Percentiles rank a stretch among this genome's conserved stretches.
These are phyloP conservation scores for Sussaba pulchella DNA, from an alignment of 2,888 invertebrate species.

Conservation along the genomic window DNA sequence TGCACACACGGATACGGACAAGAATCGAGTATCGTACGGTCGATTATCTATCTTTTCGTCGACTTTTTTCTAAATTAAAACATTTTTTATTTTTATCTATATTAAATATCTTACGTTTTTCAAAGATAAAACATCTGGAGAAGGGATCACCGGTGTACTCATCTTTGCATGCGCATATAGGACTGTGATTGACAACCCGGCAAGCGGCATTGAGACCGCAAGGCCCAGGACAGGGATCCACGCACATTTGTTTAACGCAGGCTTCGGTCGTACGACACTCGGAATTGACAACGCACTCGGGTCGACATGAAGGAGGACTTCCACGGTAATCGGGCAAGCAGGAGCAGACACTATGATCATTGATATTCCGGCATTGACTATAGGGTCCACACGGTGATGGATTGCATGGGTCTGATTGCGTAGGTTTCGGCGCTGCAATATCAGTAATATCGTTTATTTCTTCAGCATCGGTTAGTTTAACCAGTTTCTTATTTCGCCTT, in stretches of 20 bases:
- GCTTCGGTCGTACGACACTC: constrained; percentile 93
- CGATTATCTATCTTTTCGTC: no score
- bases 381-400: constrained; percentile 91
- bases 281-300: constrained; percentile 91
- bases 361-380: constrained; percentile 89
- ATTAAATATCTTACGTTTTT: constrained; percentile 86
- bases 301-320: constrained; percentile 92
- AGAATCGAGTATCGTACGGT: constrained; percentile 87
- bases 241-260: constrained; percentile 91
- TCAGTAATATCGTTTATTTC: constrained; percentile 3
- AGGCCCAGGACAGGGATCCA: constrained; percentile 91
- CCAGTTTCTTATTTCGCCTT: no score
- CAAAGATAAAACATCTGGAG: constrained; percentile 88
- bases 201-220: constrained; percentile 93
- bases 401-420: constrained; percentile 80
- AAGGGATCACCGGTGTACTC: constrained; percentile 93
- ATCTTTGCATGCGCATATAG: constrained; percentile 92
- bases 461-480: constrained; percentile 13
- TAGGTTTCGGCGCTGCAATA: constrained; percentile 55
- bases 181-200: constrained; percentile 92
- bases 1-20: no score
- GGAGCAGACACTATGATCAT: constrained; percentile 92
- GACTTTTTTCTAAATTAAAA: no score
- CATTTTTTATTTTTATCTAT: no score
- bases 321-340: constrained; percentile 92